Evolutionary conservation across 2,113 vertebrate genomes (phyloP).

Genomic region (Lepidothrix coronata): DNA sequence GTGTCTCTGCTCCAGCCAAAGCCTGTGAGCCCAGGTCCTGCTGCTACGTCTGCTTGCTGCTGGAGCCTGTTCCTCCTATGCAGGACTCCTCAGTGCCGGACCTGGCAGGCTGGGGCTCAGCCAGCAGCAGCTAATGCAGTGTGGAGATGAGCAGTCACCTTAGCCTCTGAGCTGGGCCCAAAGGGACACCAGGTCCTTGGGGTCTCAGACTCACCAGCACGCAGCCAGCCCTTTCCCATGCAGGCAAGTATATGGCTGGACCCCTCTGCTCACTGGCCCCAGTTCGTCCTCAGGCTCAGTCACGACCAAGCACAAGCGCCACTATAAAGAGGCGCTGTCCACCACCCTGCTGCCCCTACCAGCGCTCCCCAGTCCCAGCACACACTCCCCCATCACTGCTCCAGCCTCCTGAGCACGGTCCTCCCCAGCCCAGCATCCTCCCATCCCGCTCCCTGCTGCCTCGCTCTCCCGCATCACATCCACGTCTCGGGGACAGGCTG

Average conservation of each 20-base stretch:
- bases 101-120: conserved; percentile 19
- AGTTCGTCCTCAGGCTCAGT: background rate
- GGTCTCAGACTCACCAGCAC: background rate
- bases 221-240: background rate
- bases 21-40: rapidly evolving
- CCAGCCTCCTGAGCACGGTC: background rate
- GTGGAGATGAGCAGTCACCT: conserved; percentile 48
- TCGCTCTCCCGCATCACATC: background rate
- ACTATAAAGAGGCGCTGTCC: background rate
- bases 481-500: background rate
- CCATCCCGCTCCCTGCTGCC: background rate
- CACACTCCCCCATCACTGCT: background rate
- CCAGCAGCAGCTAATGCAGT: conserved; percentile 53
- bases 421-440: background rate
- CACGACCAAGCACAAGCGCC: background rate
- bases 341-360: background rate
- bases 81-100: background rate
- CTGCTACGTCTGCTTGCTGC: background rate
- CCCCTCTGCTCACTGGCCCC: background rate
- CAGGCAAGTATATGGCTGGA: rapidly evolving
- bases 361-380: background rate
- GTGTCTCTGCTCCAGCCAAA: background rate
- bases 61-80: background rate
- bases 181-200: background rate
- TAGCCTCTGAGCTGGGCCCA: background rate